A percentile compares a stretch with the other conserved stretches of the same genome.
These are phyloP conservation scores for Ctenodactylus gundi DNA, from an alignment of 2,113 vertebrate genomes.

Conservation along the genomic window DNA sequence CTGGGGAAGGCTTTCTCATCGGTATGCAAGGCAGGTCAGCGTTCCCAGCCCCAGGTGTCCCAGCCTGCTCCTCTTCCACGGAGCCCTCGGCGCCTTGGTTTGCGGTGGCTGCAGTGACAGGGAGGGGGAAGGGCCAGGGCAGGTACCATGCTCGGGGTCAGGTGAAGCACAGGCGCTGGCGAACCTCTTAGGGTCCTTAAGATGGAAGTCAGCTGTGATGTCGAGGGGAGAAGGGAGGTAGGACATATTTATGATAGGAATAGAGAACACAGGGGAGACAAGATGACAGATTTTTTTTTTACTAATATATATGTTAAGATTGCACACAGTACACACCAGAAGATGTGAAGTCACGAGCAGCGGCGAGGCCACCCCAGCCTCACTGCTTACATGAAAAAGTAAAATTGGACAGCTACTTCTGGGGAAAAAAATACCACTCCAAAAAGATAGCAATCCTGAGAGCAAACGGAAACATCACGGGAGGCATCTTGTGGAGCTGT, in stretches of 20 bases:
- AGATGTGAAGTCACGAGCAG: slow-evolving; percentile 86
- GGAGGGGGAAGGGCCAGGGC: slow-evolving; percentile 46
- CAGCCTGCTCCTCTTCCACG: not conserved
- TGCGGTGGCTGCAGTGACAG: slow-evolving; percentile 74
- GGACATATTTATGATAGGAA: slow-evolving; percentile 94
- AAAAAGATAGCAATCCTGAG: slow-evolving; percentile 84
- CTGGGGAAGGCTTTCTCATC: too few species aligned
- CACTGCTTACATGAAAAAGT: slow-evolving; percentile 74
- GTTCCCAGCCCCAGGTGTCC: not conserved
- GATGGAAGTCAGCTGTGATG: slow-evolving; percentile 81
- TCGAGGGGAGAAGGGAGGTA: slow-evolving; percentile 81
- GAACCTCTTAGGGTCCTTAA: slow-evolving; percentile 80
- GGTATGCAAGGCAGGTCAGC: slow-evolving; percentile 70
- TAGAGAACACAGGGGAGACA: slow-evolving; percentile 92
- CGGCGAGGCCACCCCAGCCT: slow-evolving; percentile 80
- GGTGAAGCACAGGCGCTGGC: slow-evolving; percentile 89
- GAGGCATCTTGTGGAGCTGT: slow-evolving; percentile 77
- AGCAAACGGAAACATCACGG: slow-evolving; percentile 80
- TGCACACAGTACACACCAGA: slow-evolving; percentile 94
- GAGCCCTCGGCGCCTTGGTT: slow-evolving; percentile 81
- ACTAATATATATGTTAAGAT: slow-evolving; percentile 94
- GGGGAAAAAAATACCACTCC: slow-evolving; percentile 77
- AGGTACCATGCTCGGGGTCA: slow-evolving; percentile 85
- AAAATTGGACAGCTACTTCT: slow-evolving; percentile 77
- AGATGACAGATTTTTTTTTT: slow-evolving; percentile 83